phyloP scores from a whole-genome alignment of 2,113 vertebrate species.

The Ceuthmochares aereus region DNA sequence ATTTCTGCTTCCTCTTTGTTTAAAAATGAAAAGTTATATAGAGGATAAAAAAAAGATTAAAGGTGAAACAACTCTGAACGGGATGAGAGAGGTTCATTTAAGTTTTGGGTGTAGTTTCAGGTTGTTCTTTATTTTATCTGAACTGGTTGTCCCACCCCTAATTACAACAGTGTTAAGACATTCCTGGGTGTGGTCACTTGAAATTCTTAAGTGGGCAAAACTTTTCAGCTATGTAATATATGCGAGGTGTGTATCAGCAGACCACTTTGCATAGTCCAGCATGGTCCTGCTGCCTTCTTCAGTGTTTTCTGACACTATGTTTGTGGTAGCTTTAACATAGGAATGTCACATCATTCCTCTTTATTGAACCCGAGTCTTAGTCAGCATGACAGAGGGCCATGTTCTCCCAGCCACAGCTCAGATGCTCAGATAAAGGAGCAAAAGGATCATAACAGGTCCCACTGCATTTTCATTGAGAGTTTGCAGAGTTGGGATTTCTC shows the following conservation, averaged over 20 bases:
- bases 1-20: not conserved
- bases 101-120: constrained; percentile 64
- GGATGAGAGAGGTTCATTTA: constrained; percentile 22
- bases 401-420: not conserved
- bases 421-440: not conserved
- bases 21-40: not conserved
- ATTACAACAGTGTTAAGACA: constrained; percentile 51
- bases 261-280: not conserved
- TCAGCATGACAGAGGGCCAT: not conserved
- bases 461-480: not conserved
- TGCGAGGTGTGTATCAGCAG: not conserved
- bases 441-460: not conserved
- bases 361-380: not conserved
- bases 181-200: constrained; percentile 51
- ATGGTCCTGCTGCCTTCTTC: not conserved
- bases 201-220: constrained; percentile 53
- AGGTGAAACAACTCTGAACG: not conserved
- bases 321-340: not conserved
- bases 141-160: constrained; percentile 44
- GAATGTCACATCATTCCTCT: not conserved
- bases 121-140: constrained; percentile 67
- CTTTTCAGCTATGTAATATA: not conserved
- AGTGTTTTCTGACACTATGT: not conserved
- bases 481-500: not conserved
- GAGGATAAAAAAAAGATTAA: not conserved